Base-by-base conservation (phyloP, 2,113 vertebrate species). In the Fukomys damarensis region DNA sequence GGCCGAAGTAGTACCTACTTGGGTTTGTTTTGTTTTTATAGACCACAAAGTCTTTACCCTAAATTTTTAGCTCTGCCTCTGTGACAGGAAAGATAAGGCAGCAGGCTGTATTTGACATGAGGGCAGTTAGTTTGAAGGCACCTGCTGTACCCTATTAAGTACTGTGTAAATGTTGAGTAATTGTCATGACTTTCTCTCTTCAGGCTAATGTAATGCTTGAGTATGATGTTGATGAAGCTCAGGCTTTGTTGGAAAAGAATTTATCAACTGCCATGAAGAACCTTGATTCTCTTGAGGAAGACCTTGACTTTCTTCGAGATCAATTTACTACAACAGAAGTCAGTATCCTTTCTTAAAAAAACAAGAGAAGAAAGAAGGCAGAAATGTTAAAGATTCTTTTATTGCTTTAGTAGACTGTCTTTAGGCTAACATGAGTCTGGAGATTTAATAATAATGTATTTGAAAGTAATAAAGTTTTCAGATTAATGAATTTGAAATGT, bases 291-390 rank as follows among this genome's bases (percentile, higher is more conserved):
- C 99, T 99, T 90, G 99, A 99, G 97, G 99, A 99, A 90, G 99
- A 99, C 96, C 99, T 99, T 95, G 99, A 99, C 97, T 99, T 99
- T 98, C 99, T 99, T 97, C 98, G 99, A 98, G 99, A 99, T 98
- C 99, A 99, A 96, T 99, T 99, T 98, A 99, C 99, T 98, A 99
- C 99, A 98, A 99, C 99, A 80, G 99, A 99, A 99, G 99, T 99
- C 99, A 99, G 99, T 99, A 99, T 99, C 99, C 99, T 99, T 99
- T 98, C 52, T 72, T 68, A 52, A 90, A 96, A 74, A 66, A 79
- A 46, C 3, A 28, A 59, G 43, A 74, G 28, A 46, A 49, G 22
- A 16, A 89, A 87, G 41, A 41, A 80, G 20, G 92, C 91, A 74
- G 35, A 82, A 80, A 68, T 77, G 88, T 38, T 76, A 16, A 61